Evolutionary conservation across 1,140 invertebrate species (phyloP).

Genomic region (Drosophila kanapiae): DNA sequence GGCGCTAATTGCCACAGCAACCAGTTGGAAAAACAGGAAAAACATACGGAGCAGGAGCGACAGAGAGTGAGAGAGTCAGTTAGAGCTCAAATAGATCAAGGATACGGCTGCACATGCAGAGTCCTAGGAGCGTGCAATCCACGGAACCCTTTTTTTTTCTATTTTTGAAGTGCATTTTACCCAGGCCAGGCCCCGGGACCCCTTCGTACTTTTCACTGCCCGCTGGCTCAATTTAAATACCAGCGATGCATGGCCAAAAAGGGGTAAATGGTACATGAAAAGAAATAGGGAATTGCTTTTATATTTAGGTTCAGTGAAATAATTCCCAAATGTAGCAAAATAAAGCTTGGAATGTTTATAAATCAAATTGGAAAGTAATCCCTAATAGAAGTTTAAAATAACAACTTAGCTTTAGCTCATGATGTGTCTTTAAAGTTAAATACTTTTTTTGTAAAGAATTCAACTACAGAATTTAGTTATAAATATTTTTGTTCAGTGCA

Average conservation of each 20-base stretch:
- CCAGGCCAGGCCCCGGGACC: slow-evolving; percentile 42
- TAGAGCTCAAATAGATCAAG: slow-evolving; percentile 50
- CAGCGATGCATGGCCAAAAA: slow-evolving; percentile 76
- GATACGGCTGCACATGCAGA: slow-evolving; percentile 37
- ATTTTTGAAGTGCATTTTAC: slow-evolving; percentile 74
- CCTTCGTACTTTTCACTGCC: slow-evolving; percentile 61
- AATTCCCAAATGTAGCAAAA: too few species aligned
- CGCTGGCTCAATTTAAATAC: slow-evolving; percentile 78
- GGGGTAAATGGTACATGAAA: slow-evolving; percentile 22
- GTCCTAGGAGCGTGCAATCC: slow-evolving; percentile 41
- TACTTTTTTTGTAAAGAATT: too few species aligned
- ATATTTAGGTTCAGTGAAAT: too few species aligned
- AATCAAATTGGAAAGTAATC: too few species aligned
- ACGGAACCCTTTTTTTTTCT: slow-evolving; percentile 72
- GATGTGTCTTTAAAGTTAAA: background rate
- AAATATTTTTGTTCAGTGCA: slow-evolving; percentile 11
- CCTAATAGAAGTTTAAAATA: too few species aligned
- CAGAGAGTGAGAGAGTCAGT: slow-evolving; percentile 11
- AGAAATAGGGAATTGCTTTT: background rate
- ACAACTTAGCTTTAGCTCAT: too few species aligned
- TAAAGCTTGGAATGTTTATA: too few species aligned
- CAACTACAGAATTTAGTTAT: too few species aligned
- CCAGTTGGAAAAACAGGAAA: slow-evolving; percentile 16
- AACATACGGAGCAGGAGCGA: slow-evolving; percentile 1
- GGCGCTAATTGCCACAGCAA: slow-evolving; percentile 75